Percentiles rank a stretch among this genome's conserved stretches.
These are phyloP conservation scores for Brenthis ino DNA, from an alignment of 2,888 invertebrate genomes.

Conservation along the genomic window DNA sequence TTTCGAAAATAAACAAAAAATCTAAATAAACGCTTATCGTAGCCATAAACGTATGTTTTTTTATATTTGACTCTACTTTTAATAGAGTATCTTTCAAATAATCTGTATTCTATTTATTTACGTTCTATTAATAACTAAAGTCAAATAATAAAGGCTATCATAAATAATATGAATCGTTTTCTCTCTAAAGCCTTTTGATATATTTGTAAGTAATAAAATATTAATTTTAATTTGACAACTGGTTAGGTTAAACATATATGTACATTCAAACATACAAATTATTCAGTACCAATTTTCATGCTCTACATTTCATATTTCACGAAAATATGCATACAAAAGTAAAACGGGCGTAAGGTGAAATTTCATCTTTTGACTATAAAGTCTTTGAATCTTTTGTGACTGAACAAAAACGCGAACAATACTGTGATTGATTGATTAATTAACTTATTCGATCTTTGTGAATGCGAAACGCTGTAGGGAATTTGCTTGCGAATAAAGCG, in stretches of 20 bases:
- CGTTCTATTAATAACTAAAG: too few relatives aligned
- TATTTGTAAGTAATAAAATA: too few relatives aligned
- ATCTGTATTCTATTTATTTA: too few relatives aligned
- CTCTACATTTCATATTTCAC: conserved; percentile 40
- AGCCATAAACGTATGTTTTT: too few relatives aligned
- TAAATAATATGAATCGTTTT: too few relatives aligned
- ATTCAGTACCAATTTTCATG: background rate
- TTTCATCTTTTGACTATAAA: conserved; percentile 59
- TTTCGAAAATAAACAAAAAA: background rate
- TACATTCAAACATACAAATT: background rate
- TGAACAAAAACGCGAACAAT: conserved; percentile 68
- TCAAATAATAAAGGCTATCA: too few relatives aligned
- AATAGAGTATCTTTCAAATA: too few relatives aligned
- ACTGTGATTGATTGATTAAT: conserved; percentile 70
- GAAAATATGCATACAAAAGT: conserved; percentile 46
- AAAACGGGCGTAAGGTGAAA: conserved; percentile 56
- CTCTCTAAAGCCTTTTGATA: too few relatives aligned
- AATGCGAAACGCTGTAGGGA: conserved; percentile 18
- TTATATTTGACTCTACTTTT: too few relatives aligned
- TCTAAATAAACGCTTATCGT: too few relatives aligned
- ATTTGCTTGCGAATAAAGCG: conserved; percentile 10
- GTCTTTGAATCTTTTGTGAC: conserved; percentile 61
- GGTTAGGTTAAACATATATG: too few relatives aligned
- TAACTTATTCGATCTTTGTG: conserved; percentile 47
- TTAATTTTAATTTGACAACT: too few relatives aligned